phyloP scores from a whole-genome alignment of 2,888 invertebrate species.

The Argyra leucocephala region DNA sequence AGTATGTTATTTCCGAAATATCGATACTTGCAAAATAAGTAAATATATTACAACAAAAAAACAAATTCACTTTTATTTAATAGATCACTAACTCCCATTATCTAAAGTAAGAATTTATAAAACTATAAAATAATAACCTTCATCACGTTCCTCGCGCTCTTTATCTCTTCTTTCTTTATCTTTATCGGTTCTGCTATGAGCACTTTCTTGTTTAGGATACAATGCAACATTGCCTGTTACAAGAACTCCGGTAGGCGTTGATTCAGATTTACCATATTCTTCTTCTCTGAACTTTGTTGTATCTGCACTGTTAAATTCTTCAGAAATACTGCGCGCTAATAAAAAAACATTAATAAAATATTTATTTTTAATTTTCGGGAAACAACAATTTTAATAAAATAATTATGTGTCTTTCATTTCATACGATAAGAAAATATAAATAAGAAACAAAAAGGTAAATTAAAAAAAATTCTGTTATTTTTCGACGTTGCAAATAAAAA shows the following conservation, averaged over 20 bases:
- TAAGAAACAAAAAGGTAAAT: too few species aligned
- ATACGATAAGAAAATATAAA: too few species aligned
- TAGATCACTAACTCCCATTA: background rate
- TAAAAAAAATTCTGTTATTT: too few species aligned
- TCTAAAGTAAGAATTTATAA: background rate
- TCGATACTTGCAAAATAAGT: too few species aligned
- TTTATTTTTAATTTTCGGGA: too few species aligned
- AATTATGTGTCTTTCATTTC: too few species aligned
- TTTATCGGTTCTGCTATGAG: conserved; percentile 49
- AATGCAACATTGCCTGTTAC: conserved; percentile 38
- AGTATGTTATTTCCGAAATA: too few species aligned
- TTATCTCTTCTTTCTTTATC: conserved; percentile 66
- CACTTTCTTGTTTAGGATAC: conserved; percentile 45
- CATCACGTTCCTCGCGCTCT: conserved; percentile 64
- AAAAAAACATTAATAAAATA: background rate
- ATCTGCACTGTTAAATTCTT: conserved; percentile 92
- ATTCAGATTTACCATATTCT: conserved; percentile 43
- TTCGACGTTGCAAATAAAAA: too few species aligned
- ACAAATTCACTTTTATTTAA: background rate
- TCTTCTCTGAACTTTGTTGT: conserved; percentile 54
- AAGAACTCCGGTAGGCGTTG: conserved; percentile 33
- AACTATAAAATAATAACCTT: conserved; percentile 55
- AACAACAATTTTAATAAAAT: too few species aligned
- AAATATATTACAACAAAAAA: too few species aligned
- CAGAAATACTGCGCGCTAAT: conserved; percentile 88